Evolutionary conservation across 2,113 vertebrate species (phyloP), one percentile per base, ranked within the genome.

Genomic region (Hippocampus mohnikei): DNA sequence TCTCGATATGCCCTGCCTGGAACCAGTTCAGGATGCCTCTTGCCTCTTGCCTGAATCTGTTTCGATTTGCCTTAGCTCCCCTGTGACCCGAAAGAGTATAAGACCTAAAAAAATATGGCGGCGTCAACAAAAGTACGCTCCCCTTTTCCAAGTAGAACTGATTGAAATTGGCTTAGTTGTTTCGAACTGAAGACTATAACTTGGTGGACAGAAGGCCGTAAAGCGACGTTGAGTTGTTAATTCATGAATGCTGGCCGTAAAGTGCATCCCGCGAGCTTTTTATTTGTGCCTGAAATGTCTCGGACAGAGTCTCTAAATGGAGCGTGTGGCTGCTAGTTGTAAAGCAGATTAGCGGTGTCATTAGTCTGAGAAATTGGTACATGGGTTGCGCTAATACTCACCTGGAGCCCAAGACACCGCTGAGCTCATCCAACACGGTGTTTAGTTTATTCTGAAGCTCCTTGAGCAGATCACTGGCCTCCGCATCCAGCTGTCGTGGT

Each of bases 381-480:
- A 78, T 20, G 3, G 58, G 20, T 21, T 2, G 44, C 40, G 65
- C 15, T 55, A 60, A 65, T 40, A 61, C 84, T 92, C 92, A 99
- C 97, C 97, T 99, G 87, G 94, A 91, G 42, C 93, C 94, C 0
- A 96, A 97, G 0, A 89, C 94, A 61, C 92, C 73, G 1, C 97
- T 96, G 78, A 99, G 95, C 73, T 96, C 94, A 87, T 99, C 97
- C 87, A 99, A 85, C 5, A 96, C 96, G 0, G 82, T 91, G 79
- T 91, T 95, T 73, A 99, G 97, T 88, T 95, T 96, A 75, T 94
- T 91, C 84, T 99, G 97, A 75, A 99, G 94, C 88, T 96, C 97
- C 87, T 97, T 99, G 9, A 99, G 94, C 82, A 93, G 81, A 68
- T 87, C 80, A 66, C 96, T 96, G 59, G 97, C 96, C 87, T 99